Evolutionary conservation across 2,113 vertebrate genomes (phyloP).

Genomic region (Notarius lentiginosus): DNA sequence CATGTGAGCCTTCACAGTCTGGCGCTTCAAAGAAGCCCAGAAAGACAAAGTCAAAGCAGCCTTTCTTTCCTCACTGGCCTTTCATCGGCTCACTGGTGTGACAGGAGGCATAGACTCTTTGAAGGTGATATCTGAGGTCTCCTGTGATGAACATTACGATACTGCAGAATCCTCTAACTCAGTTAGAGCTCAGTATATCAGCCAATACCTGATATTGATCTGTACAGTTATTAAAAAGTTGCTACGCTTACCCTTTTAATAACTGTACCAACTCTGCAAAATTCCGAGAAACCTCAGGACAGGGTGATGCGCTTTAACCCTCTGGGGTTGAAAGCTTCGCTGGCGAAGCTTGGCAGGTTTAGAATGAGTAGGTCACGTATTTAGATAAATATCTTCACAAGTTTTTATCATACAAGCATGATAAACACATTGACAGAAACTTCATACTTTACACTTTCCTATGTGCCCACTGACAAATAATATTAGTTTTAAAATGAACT

Average conservation of each 20-base stretch:
- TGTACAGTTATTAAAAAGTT: conserved; percentile 3
- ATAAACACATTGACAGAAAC: too few species aligned
- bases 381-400: too few species aligned
- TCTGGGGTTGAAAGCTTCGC: too few species aligned
- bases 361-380: too few species aligned
- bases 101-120: conserved; percentile 37
- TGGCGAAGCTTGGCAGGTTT: too few species aligned
- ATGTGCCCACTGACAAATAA: too few species aligned
- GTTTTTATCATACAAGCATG: too few species aligned
- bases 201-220: not conserved
- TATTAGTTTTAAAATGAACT: too few species aligned
- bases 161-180: not conserved
- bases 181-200: conserved; percentile 7
- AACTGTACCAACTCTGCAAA: not conserved
- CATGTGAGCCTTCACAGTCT: conserved; percentile 24
- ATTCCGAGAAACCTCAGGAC: not conserved
- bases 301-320: not conserved
- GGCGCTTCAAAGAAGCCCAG: conserved; percentile 45
- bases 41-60: conserved; percentile 50
- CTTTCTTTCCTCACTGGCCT: conserved; percentile 40
- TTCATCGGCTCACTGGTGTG: conserved; percentile 24
- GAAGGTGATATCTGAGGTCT: conserved; percentile 44
- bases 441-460: too few species aligned
- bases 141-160: conserved; percentile 35
- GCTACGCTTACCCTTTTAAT: not conserved